Conservation (phyloP, 2,797 vertebrate species). For the Sparidentex hasta region DNA sequence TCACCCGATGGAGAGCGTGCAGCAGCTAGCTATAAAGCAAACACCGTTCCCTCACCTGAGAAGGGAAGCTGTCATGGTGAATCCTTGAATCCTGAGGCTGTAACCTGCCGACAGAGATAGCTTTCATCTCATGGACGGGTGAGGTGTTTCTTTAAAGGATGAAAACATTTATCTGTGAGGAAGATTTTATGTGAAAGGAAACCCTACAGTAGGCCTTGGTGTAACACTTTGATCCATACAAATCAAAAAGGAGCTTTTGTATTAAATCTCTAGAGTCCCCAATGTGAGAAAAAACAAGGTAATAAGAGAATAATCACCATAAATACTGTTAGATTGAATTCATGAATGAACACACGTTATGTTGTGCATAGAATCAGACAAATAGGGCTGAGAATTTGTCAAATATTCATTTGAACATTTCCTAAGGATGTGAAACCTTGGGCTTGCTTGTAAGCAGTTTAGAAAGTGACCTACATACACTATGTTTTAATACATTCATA, state of each 20-base stretch:
- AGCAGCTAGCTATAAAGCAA: slow-evolving; percentile 42
- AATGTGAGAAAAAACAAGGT: not conserved
- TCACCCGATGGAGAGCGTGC: slow-evolving; percentile 16
- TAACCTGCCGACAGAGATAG: slow-evolving; percentile 28
- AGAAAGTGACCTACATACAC: slow-evolving; percentile 41
- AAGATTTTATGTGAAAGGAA: slow-evolving; percentile 27
- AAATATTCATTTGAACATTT: not conserved
- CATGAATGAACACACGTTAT: not conserved
- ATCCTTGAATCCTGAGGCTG: slow-evolving; percentile 42
- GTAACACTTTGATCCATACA: slow-evolving; percentile 16
- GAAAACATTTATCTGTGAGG: slow-evolving; percentile 27
- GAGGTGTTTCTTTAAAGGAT: slow-evolving; percentile 11
- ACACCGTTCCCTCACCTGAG: slow-evolving; percentile 21
- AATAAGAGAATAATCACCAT: not conserved
- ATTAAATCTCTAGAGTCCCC: not conserved
- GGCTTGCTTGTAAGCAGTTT: slow-evolving; percentile 5
- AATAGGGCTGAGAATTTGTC: not conserved
- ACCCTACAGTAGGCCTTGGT: not conserved
- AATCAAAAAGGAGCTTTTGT: slow-evolving; percentile 27
- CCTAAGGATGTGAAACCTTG: not conserved
- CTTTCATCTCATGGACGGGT: slow-evolving; percentile 52
- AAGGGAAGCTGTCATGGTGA: slow-evolving; percentile 36
- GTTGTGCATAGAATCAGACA: not conserved
- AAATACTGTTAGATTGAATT: not conserved
- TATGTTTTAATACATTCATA: slow-evolving; percentile 34